Conservation (phyloP, 2,113 vertebrate species). For the Scartelaos histophorus region DNA sequence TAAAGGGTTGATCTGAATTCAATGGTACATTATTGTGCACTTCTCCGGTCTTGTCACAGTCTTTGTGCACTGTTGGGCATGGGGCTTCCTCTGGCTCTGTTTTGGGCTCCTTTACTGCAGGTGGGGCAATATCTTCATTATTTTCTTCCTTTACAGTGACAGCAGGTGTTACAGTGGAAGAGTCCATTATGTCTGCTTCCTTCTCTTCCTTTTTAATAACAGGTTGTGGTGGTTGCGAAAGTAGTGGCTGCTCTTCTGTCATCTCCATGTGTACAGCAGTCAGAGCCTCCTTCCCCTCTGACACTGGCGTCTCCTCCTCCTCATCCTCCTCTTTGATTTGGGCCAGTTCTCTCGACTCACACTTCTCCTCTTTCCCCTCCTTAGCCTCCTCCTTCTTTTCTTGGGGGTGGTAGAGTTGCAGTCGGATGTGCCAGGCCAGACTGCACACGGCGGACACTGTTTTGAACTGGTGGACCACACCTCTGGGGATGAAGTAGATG, state of each 20-base stretch:
- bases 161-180: slow-evolving; percentile 8
- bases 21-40: slow-evolving; percentile 24
- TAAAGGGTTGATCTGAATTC: slow-evolving; percentile 50
- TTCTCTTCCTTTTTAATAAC: slow-evolving; percentile 53
- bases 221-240: slow-evolving; percentile 22
- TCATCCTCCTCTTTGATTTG: slow-evolving; percentile 43
- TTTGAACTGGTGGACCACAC: slow-evolving; percentile 99
- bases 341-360: neutral
- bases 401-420: slow-evolving; percentile 87
- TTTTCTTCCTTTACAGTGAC: slow-evolving; percentile 43
- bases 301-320: slow-evolving; percentile 21
- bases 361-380: slow-evolving; percentile 39
- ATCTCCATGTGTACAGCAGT: slow-evolving; percentile 23
- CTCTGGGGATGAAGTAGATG: slow-evolving; percentile 98
- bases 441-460: slow-evolving; percentile 97
- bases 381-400: slow-evolving; percentile 9
- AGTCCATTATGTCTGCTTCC: slow-evolving; percentile 29
- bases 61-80: slow-evolving; percentile 31
- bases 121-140: slow-evolving; percentile 31
- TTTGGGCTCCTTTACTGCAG: slow-evolving; percentile 35
- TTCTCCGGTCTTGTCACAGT: slow-evolving; percentile 15
- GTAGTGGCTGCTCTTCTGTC: slow-evolving; percentile 31
- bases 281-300: slow-evolving; percentile 20
- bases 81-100: slow-evolving; percentile 27
- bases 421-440: slow-evolving; percentile 95